These are phyloP conservation scores for Actinemys pallida DNA, from an alignment of 2,113 vertebrate genomes.

Conservation along the genomic window DNA sequence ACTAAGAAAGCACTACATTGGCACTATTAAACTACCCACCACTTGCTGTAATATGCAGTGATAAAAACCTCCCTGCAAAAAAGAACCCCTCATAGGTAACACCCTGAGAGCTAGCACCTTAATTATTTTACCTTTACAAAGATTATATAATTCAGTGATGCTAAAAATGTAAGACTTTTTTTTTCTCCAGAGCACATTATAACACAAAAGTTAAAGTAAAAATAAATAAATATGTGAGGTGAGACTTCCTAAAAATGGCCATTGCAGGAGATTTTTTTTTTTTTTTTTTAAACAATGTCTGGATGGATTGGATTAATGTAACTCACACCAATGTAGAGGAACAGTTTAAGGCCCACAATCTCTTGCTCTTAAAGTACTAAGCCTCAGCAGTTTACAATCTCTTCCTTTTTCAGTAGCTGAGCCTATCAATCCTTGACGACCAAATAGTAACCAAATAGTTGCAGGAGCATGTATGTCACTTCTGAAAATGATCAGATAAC, in stretches of 20 bases:
- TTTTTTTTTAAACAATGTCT: background rate
- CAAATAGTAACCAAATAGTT: background rate
- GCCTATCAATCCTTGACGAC: background rate
- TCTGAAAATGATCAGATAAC: background rate
- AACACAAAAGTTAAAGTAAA: slow-evolving; percentile 17
- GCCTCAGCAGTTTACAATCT: background rate
- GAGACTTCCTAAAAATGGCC: slow-evolving; percentile 10
- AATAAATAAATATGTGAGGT: slow-evolving; percentile 12
- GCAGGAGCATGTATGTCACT: background rate
- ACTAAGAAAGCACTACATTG: slow-evolving; percentile 40
- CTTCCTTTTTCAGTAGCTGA: background rate
- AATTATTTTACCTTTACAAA: background rate
- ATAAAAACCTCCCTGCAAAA: background rate
- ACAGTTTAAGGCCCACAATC: background rate
- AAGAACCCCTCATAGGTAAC: background rate
- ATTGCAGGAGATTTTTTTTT: background rate
- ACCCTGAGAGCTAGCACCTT: background rate
- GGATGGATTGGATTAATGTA: slow-evolving; percentile 9
- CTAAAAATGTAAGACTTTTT: slow-evolving; percentile 25
- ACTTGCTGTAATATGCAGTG: background rate
- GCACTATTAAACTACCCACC: slow-evolving; percentile 22
- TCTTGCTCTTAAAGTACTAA: background rate
- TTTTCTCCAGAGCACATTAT: background rate
- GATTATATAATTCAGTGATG: background rate
- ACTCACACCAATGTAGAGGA: background rate